A percentile compares a stretch with the other conserved stretches of the same genome.
These are phyloP conservation scores for Paragorgia papillata DNA, from an alignment of 92 coral and sea anemone genomes.

Conservation along the genomic window DNA sequence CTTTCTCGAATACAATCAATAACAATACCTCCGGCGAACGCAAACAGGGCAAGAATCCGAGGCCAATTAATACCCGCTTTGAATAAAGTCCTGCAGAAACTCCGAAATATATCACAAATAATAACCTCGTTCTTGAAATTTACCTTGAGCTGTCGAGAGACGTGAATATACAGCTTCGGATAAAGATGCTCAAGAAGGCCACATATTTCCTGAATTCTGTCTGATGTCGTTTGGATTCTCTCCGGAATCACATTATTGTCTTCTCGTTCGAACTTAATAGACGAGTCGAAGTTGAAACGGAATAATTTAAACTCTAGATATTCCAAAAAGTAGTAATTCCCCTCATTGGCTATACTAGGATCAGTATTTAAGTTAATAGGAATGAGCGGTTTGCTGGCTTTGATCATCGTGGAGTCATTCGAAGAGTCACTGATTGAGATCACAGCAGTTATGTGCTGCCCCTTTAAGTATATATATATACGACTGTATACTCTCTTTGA, in stretches of 20 bases:
- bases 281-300: slow-evolving; percentile 31
- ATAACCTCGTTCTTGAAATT: slow-evolving; percentile 69
- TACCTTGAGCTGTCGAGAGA: slow-evolving; percentile 78
- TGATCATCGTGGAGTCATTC: no score
- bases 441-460: no score
- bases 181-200: slow-evolving; percentile 69
- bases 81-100: slow-evolving; percentile 78
- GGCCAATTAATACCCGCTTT: slow-evolving; percentile 82
- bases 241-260: neutral
- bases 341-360: slow-evolving; percentile 10
- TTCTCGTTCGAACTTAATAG: slow-evolving; percentile 19
- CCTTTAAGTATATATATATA: no score
- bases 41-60: slow-evolving; percentile 81
- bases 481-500: no score
- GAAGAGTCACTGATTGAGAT: no score
- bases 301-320: slow-evolving; percentile 29
- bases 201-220: slow-evolving; percentile 65
- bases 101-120: slow-evolving; percentile 86
- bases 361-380: neutral
- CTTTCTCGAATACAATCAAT: slow-evolving; percentile 74
- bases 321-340: slow-evolving; percentile 24
- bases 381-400: neutral
- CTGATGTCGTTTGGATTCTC: slow-evolving; percentile 2
- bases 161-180: slow-evolving; percentile 74
- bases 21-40: slow-evolving; percentile 88